phyloP scores from a whole-genome alignment of 2,113 vertebrate genomes.

The Sinocyclocheilus maitianheensis region DNA sequence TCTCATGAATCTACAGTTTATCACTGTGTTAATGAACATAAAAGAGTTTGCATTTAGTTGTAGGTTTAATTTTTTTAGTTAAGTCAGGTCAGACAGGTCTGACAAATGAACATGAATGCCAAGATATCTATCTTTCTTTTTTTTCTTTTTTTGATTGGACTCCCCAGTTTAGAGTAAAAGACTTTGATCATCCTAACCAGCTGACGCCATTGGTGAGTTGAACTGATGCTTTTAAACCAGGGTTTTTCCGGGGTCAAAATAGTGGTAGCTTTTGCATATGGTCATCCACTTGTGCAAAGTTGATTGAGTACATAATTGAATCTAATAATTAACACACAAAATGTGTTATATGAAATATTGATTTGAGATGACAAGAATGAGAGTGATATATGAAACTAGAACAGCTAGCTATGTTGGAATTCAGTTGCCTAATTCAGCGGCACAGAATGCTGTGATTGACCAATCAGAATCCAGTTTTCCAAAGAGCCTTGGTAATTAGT shows the following conservation, averaged over 20 bases:
- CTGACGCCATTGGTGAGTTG: not conserved
- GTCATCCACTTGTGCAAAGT: no score
- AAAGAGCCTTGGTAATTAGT: not conserved
- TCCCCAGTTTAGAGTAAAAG: slow-evolving; percentile 40
- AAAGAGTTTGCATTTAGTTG: not conserved
- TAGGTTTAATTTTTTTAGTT: not conserved
- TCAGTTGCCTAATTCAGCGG: not conserved
- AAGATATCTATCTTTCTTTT: not conserved
- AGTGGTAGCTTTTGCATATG: not conserved
- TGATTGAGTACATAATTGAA: not conserved
- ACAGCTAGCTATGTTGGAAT: not conserved
- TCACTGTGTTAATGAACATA: not conserved
- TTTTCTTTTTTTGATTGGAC: not conserved
- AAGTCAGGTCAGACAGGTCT: not conserved
- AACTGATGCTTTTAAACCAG: not conserved
- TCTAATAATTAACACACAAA: not conserved
- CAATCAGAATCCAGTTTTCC: not conserved
- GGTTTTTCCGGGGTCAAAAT: not conserved
- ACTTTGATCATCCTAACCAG: not conserved
- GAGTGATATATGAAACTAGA: slow-evolving; percentile 2
- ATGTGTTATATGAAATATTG: not conserved
- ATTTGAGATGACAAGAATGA: not conserved
- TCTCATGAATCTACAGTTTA: not conserved
- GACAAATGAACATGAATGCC: not conserved
- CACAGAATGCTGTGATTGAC: not conserved